Evolutionary conservation across 1,140 invertebrate species (phyloP).

Genomic region (Plectrocnemia conspersa): DNA sequence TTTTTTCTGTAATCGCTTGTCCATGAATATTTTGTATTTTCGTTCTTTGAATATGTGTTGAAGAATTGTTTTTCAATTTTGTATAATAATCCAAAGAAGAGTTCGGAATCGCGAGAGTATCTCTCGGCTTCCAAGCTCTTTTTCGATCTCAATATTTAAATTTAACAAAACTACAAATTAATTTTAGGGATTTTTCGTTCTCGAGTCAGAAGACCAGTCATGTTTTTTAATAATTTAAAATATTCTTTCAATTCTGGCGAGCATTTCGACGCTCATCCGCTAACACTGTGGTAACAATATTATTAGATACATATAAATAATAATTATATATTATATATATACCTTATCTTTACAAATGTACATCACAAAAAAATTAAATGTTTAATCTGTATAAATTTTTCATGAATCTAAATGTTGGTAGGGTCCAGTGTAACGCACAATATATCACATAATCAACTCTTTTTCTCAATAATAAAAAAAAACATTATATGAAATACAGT

Average conservation of each 20-base stretch:
- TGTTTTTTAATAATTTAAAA: slow-evolving; percentile 13
- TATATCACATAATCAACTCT: slow-evolving; percentile 28
- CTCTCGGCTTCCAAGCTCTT: background rate
- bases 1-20: slow-evolving; percentile 14
- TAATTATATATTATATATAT: slow-evolving; percentile 14
- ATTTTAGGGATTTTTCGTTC: slow-evolving; percentile 25
- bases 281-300: slow-evolving; percentile 31
- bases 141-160: slow-evolving; percentile 31
- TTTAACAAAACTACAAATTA: slow-evolving; percentile 31
- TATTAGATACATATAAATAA: slow-evolving; percentile 24
- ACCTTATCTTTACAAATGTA: slow-evolving; percentile 17
- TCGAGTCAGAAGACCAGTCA: slow-evolving; percentile 26
- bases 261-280: slow-evolving; percentile 31
- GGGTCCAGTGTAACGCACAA: slow-evolving; percentile 32
- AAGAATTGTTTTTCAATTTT: slow-evolving; percentile 7
- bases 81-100: slow-evolving; percentile 23
- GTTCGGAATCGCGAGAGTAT: background rate
- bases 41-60: background rate
- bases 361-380: slow-evolving; percentile 20
- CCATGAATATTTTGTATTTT: slow-evolving; percentile 3
- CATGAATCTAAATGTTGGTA: slow-evolving; percentile 29
- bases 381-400: slow-evolving; percentile 27
- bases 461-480: slow-evolving; percentile 5
- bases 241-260: slow-evolving; percentile 25
- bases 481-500: slow-evolving; percentile 6